Base-by-base conservation (phyloP, 53 echinoderm and acorn worm species). In the Apostichopus leukothele region DNA sequence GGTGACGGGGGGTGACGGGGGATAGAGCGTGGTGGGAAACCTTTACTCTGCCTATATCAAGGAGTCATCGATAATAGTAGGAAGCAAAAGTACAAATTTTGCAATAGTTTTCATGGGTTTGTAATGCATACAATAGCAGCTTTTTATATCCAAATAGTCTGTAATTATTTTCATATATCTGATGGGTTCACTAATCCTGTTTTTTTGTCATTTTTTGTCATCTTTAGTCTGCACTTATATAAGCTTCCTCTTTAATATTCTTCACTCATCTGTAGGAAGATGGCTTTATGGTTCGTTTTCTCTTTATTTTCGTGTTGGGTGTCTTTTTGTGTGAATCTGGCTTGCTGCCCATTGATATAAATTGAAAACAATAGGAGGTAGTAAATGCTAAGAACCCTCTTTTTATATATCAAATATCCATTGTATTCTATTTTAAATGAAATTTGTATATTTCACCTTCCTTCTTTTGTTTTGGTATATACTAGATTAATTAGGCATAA, bases 371-470 rank as follows among this genome's bases (percentile, higher is more conserved):
- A 57, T 57, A 57, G 8, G 10, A 57, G 10, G 71, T 71, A 71
- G 71, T n/a, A 71, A 71, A 71, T 19, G 71, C 71, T n/a, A 71
- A 71, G 14, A 71, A 71, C 6, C 6, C 20, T 71, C 20, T 71
- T 71, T 71, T 57, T 57, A 57, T 71, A 71, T 71, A 71, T 71
- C 11, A 71, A 16, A 71, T 18, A 71, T 71, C 71, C 71, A 71
- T 71, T 71, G 71, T 71, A 71, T 71, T 71, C 71, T 71, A 71
- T 71, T 71, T 71, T 16, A 71, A 71, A 71, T n/a, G n/a, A 71
- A 71, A 71, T 21, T 71, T 71, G 71, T 71, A 71, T 71, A 71
- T 71, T 57, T 71, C 71, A 71, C 71, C 16, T 63, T 63, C 11
- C 11, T 16, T 63, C 63, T 16, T 16, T 11, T 71, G 16, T 71